Base-by-base conservation (phyloP, 2,113 vertebrate genomes). In the Tachysurus vachellii region DNA sequence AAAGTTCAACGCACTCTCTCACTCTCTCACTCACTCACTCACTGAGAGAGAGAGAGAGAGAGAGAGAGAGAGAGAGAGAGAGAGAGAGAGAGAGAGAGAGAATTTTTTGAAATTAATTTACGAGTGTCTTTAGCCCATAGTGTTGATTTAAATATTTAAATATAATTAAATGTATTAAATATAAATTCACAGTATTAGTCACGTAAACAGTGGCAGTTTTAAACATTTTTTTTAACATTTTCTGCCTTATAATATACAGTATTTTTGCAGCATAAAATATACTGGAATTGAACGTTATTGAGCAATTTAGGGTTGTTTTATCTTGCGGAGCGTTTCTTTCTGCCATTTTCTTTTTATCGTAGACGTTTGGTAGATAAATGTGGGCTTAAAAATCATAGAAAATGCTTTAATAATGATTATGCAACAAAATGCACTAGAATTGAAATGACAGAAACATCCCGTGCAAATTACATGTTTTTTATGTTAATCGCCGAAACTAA, bases 1-100 rank as follows among this genome's bases (percentile, higher is more conserved):
- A 84, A 83, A 85, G 90, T 90, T 73, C 89, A 92, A 83, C 84
- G 85, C 26, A 79, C 89, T 80, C 88, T 80, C 85, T 16, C 50
- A 70, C 5, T 50, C 47, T 36, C 47, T 44, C 19, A 61, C 1
- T 75, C 21, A 84, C 47, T 44, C 19, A 61, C 1, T 75, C 21
- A 84, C 0, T 47, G 17, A 84, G 19, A 75, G 21, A 75, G 13
- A 44, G 23, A 71, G 28, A 54, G 44, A 44, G 81, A 82, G 61
- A 83, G 59, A 82, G 44, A 36, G 81, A 83, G 42, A 83, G 81
- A 66, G 47, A 83, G 82, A 68, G 61, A 68, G 61, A 83, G 81
- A 83, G 80, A 82, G 19, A 62, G 28, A 42, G 36, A 82, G 80
- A 82, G 5, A 44, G 59, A 64, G 17, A 81, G 79, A 21, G 53